Conservation (phyloP, 2,113 vertebrate genomes). For the Dicerorhinus sumatrensis region DNA sequence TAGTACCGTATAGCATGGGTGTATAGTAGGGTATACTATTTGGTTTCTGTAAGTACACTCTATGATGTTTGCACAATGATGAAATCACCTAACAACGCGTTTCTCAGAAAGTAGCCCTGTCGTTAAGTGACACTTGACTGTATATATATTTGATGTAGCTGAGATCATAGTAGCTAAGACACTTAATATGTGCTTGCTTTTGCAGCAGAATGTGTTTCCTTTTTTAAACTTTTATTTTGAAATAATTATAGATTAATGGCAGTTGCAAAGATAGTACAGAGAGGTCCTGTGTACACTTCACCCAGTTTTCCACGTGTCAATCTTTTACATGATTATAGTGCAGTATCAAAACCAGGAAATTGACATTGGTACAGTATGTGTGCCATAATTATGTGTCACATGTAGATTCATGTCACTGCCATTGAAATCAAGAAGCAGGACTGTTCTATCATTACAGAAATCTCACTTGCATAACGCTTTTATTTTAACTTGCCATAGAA, state of each 20-base stretch:
- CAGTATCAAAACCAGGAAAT: not conserved
- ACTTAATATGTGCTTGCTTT: not conserved
- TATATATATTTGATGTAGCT: not conserved
- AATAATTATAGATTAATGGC: not conserved
- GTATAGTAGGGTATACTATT: no score
- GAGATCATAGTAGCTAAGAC: not conserved
- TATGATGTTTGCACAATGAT: no score
- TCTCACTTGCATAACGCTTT: not conserved
- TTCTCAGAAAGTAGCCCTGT: no score
- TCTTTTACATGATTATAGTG: not conserved
- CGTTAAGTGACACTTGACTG: no score
- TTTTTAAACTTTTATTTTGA: slow-evolving; percentile 11
- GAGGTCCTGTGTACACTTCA: not conserved
- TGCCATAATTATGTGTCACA: not conserved
- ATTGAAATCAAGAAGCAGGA: not conserved
- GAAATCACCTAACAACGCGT: no score
- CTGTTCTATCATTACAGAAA: not conserved
- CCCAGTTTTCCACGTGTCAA: not conserved
- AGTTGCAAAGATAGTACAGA: not conserved
- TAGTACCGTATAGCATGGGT: no score
- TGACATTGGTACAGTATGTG: not conserved
- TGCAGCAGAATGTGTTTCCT: not conserved
- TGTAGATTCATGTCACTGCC: not conserved
- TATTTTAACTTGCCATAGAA: not conserved
- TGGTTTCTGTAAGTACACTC: no score